Percentiles rank a stretch among this genome's conserved stretches.
These are phyloP conservation scores for Stenodera caucasica DNA, from an alignment of 2,888 invertebrate species.

Conservation along the genomic window DNA sequence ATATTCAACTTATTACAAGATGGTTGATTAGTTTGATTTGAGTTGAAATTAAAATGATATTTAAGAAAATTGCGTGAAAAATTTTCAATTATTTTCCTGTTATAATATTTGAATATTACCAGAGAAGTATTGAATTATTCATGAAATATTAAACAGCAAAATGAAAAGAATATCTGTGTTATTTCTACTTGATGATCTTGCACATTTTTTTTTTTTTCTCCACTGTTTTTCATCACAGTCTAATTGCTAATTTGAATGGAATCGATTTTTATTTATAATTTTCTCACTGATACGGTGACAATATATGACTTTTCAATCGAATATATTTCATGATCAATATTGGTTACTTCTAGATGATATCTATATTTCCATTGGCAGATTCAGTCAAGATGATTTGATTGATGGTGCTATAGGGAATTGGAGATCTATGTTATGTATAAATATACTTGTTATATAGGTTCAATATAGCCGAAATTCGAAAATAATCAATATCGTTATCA, in stretches of 20 bases:
- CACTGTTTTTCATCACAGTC: not conserved
- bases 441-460: conserved; percentile 11
- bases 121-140: not conserved
- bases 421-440: conserved; percentile 8
- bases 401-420: conserved; percentile 22
- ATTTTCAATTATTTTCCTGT: not conserved
- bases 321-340: not conserved
- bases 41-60: no score
- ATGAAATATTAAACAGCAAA: conserved; percentile 1
- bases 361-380: conserved; percentile 18
- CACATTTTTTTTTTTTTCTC: not conserved
- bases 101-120: not conserved
- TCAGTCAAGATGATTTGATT: conserved; percentile 23
- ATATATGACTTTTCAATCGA: not conserved
- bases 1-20: not conserved
- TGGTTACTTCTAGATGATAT: not conserved
- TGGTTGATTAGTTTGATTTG: not conserved
- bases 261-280: not conserved
- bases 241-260: not conserved
- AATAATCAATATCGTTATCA: no score
- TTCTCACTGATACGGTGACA: not conserved
- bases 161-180: conserved; percentile 14
- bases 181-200: not conserved
- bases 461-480: no score
- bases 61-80: not conserved